Conservation (phyloP, 2,888 invertebrate genomes). For the Parapristionchus giblindavisi region DNA sequence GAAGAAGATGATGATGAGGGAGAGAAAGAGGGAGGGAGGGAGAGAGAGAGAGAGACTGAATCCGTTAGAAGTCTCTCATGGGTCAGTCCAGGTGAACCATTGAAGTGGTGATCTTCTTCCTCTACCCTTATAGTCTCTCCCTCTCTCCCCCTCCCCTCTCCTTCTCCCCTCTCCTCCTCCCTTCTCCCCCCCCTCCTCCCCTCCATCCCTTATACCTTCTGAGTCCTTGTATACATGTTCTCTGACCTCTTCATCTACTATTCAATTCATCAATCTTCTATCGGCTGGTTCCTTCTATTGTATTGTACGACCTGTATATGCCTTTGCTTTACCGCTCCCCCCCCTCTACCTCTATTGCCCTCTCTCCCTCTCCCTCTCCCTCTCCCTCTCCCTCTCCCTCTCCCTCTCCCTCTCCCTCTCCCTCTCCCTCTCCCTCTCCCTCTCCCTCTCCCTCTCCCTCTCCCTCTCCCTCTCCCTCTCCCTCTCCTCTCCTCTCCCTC, state of each 20-base stretch:
- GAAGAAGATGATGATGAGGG: no score
- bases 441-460: constrained; percentile 20
- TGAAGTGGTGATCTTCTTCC: no score
- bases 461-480: constrained; percentile 31
- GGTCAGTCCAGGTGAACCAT: no score
- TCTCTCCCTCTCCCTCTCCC: background rate
- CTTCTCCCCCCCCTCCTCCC: constrained; percentile 24
- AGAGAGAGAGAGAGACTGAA: no score
- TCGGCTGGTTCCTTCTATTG: no score
- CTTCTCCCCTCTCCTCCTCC: constrained; percentile 27
- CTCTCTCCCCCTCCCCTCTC: constrained; percentile 8
- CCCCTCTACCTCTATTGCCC: constrained; percentile 17
- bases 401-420: background rate
- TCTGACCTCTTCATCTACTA: constrained; percentile 22
- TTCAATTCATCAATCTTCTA: no score
- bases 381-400: background rate
- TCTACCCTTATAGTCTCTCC: no score
- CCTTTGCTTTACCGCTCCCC: constrained; percentile 35
- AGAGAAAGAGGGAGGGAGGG: no score
- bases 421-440: constrained; percentile 29
- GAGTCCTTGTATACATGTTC: constrained; percentile 4
- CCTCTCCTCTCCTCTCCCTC: constrained; percentile 41
- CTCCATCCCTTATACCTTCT: constrained; percentile 26
- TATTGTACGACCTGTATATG: constrained; percentile 17
- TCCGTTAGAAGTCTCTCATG: no score